Evolutionary conservation across 1,140 invertebrate species (phyloP).

Genomic region (Micrasema minimum): DNA sequence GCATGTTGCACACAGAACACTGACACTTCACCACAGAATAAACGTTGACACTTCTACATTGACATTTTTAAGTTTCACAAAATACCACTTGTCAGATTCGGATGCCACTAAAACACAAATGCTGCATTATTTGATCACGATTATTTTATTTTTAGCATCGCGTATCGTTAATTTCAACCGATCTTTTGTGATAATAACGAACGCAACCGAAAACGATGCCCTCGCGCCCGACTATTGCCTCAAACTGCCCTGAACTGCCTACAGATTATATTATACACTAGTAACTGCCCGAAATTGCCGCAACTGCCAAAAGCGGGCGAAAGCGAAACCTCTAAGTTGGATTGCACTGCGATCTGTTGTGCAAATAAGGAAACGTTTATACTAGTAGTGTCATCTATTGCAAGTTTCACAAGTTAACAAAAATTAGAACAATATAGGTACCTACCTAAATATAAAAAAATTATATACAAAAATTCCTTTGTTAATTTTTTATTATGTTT

Average conservation of each 20-base stretch:
- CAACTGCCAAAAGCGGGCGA: conserved; percentile 2
- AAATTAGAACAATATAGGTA: no score
- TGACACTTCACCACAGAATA: conserved; percentile 40
- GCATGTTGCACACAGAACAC: conserved; percentile 72
- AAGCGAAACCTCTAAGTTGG: not conserved
- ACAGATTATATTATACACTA: no score
- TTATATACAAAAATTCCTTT: no score
- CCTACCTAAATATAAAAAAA: no score
- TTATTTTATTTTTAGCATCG: conserved; percentile 44
- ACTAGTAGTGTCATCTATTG: not conserved
- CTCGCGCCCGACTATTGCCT: conserved; percentile 19
- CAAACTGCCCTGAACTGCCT: no score
- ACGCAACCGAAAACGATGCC: conserved; percentile 13
- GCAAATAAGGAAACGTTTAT: not conserved
- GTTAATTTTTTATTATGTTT: no score
- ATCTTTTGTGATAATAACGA: conserved; percentile 10
- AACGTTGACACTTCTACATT: conserved; percentile 47
- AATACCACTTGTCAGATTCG: conserved; percentile 32
- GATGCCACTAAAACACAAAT: conserved; percentile 27
- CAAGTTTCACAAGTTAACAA: no score
- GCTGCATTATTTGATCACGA: conserved; percentile 29
- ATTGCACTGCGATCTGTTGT: not conserved
- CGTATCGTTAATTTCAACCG: conserved; percentile 31
- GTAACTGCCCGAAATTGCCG: no score
- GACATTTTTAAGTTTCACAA: conserved; percentile 38